phyloP scores from a whole-genome alignment of 92 coral and sea anemone species.

The Porites rus region DNA sequence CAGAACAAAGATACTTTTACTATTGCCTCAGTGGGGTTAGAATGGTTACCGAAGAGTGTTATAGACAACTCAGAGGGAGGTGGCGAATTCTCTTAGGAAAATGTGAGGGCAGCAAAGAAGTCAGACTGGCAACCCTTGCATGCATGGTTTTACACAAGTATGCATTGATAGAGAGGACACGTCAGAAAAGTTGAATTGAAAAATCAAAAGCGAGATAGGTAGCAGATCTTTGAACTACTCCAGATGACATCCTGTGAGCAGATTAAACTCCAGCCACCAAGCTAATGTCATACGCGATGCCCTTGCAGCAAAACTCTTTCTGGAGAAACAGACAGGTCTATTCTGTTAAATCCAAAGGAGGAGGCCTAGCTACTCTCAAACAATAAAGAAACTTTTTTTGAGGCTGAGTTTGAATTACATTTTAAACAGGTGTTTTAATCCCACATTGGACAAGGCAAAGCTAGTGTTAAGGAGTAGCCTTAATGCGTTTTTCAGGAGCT shows the following conservation, averaged over 20 bases:
- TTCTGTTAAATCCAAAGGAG: neutral
- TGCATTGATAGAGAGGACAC: constrained; percentile 47
- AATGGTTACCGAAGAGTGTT: constrained; percentile 34
- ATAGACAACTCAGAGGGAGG: constrained; percentile 12
- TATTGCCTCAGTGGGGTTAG: neutral
- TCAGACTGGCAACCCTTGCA: constrained; percentile 43
- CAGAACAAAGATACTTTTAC: neutral
- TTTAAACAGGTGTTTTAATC: too few species aligned
- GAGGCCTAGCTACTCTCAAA: too few species aligned
- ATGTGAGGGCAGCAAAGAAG: too few species aligned
- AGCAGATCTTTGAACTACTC: constrained; percentile 32
- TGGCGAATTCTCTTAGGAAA: too few species aligned
- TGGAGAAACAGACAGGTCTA: constrained; percentile 30
- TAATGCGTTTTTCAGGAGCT: too few species aligned
- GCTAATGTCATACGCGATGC: constrained; percentile 42
- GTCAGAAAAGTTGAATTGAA: constrained; percentile 34
- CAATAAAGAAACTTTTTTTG: too few species aligned
- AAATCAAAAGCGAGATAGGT: constrained; percentile 41
- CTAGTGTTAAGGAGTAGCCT: too few species aligned
- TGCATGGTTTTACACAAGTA: constrained; percentile 47
- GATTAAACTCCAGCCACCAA: constrained; percentile 45
- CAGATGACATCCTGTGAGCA: constrained; percentile 51
- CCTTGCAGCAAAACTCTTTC: constrained; percentile 28
- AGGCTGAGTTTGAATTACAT: too few species aligned
- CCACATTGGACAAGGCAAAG: too few species aligned